Percentiles rank a stretch among this genome's conserved stretches.
These are phyloP conservation scores for Drosophila ananassae DNA, from an alignment of 1,140 invertebrate species.

Conservation along the genomic window DNA sequence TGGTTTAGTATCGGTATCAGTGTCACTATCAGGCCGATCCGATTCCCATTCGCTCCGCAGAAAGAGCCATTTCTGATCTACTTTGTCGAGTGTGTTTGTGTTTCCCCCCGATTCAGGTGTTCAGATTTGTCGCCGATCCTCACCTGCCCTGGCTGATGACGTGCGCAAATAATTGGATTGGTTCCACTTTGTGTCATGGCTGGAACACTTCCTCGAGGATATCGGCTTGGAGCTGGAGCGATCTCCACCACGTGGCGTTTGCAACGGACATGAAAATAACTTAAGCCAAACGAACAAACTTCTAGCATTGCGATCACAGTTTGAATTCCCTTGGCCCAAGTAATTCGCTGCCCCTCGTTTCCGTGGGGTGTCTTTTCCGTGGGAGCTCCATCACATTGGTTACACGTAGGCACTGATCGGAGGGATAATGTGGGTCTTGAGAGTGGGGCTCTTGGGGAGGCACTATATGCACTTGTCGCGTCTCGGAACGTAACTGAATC, in stretches of 20 bases:
- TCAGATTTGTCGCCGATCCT: slow-evolving; percentile 9
- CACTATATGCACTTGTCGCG: slow-evolving; percentile 82
- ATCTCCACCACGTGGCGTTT: slow-evolving; percentile 59
- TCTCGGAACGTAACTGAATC: slow-evolving; percentile 80
- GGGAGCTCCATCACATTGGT: neutral
- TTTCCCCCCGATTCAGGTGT: slow-evolving; percentile 1
- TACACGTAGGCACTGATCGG: slow-evolving; percentile 33
- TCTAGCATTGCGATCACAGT: slow-evolving; percentile 66
- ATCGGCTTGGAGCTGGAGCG: neutral
- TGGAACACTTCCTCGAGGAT: neutral
- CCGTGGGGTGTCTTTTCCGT: neutral
- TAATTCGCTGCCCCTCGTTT: slow-evolving; percentile 72
- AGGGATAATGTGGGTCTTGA: neutral
- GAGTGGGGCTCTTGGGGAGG: slow-evolving; percentile 23
- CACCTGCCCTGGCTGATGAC: slow-evolving; percentile 16
- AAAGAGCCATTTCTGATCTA: slow-evolving; percentile 22
- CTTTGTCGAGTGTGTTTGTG: slow-evolving; percentile 2
- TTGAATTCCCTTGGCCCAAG: slow-evolving; percentile 84
- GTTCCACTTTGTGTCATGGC: neutral
- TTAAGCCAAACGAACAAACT: slow-evolving; percentile 84
- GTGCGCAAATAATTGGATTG: neutral
- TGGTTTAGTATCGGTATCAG: slow-evolving; percentile 38
- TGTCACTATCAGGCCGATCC: slow-evolving; percentile 50
- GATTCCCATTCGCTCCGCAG: slow-evolving; percentile 15
- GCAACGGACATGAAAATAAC: slow-evolving; percentile 79